These are phyloP conservation scores for Archegozetes longisetosus DNA, from an alignment of 1,140 invertebrate species.

Conservation along the genomic window DNA sequence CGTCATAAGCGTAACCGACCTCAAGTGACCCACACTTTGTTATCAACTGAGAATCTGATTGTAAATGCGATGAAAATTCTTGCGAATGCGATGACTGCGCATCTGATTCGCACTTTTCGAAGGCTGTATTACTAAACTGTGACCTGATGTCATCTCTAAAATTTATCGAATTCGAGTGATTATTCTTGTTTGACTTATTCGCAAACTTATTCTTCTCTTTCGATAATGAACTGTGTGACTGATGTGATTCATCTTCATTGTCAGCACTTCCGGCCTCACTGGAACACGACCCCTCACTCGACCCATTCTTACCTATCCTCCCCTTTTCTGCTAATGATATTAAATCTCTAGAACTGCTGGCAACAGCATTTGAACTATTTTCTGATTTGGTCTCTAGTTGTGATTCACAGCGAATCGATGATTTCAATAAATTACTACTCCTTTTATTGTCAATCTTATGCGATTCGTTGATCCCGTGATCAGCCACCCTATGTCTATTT, in stretches of 20 bases:
- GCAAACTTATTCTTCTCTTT: not conserved
- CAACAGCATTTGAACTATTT: not conserved
- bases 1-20: constrained; percentile 71
- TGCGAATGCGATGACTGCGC: not conserved
- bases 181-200: not conserved
- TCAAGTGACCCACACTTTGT: constrained; percentile 50
- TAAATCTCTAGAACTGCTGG: constrained; percentile 28
- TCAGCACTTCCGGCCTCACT: constrained; percentile 13
- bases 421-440: constrained; percentile 9
- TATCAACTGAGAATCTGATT: constrained; percentile 26
- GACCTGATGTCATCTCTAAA: not conserved
- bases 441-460: constrained; percentile 8
- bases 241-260: not conserved
- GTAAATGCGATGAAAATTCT: constrained; percentile 27
- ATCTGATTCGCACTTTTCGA: not conserved
- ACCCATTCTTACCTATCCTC: constrained; percentile 28
- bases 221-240: not conserved
- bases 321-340: constrained; percentile 41
- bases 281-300: constrained; percentile 4
- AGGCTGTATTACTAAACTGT: not conserved
- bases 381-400: not conserved
- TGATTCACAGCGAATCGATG: constrained; percentile 6
- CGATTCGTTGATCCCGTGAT: constrained; percentile 10
- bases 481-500: constrained; percentile 13
- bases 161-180: not conserved